Evolutionary conservation across 2,113 vertebrate species (phyloP), one percentile per base, ranked within the genome.

Genomic region (Morone chrysops): DNA sequence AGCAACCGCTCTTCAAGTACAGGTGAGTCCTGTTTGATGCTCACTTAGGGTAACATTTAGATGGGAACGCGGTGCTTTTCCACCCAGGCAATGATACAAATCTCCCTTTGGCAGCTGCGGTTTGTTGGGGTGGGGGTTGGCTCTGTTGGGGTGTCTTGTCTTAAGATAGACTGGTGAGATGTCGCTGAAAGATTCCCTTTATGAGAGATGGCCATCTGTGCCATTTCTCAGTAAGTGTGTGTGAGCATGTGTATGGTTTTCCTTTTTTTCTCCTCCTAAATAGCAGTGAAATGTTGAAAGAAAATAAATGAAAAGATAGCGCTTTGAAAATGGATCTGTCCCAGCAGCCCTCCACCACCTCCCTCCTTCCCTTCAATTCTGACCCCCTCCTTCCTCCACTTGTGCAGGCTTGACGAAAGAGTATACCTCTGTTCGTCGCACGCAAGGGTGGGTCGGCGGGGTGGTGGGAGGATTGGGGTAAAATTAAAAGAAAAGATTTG

Each of bases 311-410:
- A 94, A 94, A 87, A 94, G 91, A 91, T 88, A 85, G 79, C 12
- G n/a, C 89, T 95, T 95, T 95, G 92, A 94, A 95, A 95, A 89
- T 89, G 79, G 90, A 95, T 95, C 92, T 53, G 57, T 67, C 78
- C 79, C 77, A 85, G 84, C 86, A 91, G 84, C 83, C 69, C 63
- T 62, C 67, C 80, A 57, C 70, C 66, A 47, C 72, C 83, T 50
- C 53, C 65, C 45, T 3, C 72, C 72, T 53, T 69, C 81, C 48
- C 56, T 41, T 12, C 60, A 72, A 53, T 70, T 70, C 77, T 41
- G 61, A 70, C 83, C 90, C 90, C 68, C 80, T 53, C 86, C 85
- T 73, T 78, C 80, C 77, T 80, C 82, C 82, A 75, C 89, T 91
- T 91, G 87, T 93, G 90, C 90, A 81, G 91, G 88, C 92, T 90